Evolutionary conservation across 2,888 invertebrate genomes (phyloP), one percentile per base, ranked within the genome.

Genomic region (Elgonia sp.): DNA sequence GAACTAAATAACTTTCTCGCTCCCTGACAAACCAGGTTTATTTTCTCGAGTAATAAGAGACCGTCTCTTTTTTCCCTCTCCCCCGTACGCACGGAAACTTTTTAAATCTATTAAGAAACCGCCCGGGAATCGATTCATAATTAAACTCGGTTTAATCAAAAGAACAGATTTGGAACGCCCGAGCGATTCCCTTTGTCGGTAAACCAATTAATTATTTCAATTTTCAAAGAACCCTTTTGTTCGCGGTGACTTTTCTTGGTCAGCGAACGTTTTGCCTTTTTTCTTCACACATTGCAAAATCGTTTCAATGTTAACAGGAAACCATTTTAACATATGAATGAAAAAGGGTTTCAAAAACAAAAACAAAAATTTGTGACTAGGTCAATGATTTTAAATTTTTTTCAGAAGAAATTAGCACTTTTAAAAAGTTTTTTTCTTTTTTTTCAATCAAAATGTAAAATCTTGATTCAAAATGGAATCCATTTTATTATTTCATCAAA

Each of bases 71-170:
- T 65, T 62, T 72, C 55, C 37, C 18, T 29, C 60, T 7, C 29
- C 29, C 5, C 29, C 29, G 29, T 5, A 29, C 29, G 29, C 29
- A 29, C 53, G n/a, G 53, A 53, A 53, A 53, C 73, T 87, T 84
- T 84, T 75, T 72, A 84, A 84, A 81, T 77, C 75, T 62, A 84
- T 84, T 84, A 84, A 81, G 57, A 65, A 77, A 75, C 65, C 65
- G 70, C 42, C 65, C 20, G 69, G 69, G 53, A 72, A 87, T 87
- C 76, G 76, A 84, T 76, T 81, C 62, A 72, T 81, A 87, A 87
- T 87, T 87, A 87, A 84, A 87, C 76, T 80, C 50, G 69, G 39
- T 42, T 73, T 57, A 75, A 75, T 75, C 67, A 53, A 72, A 63
- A 63, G 81, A 63, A 62, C 53, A 63, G 62, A 72, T 72, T 81